These are phyloP conservation scores for Micromussa lordhowensis DNA, from an alignment of 92 coral and sea anemone species.

Conservation along the genomic window DNA sequence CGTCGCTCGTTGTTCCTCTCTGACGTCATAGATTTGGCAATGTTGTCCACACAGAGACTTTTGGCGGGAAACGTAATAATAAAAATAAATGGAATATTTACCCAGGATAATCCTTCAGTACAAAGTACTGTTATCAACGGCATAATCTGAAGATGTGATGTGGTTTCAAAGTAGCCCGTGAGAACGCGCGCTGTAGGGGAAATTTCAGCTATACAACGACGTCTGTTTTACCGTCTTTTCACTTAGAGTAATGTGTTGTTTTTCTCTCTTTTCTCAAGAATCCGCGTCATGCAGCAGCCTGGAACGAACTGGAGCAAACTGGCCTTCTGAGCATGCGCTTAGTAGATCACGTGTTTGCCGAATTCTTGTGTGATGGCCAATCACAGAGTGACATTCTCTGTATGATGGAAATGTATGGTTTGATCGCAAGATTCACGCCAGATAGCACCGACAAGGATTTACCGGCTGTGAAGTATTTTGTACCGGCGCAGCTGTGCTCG, in stretches of 20 bases:
- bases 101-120: too few relatives aligned
- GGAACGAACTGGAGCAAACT: slow-evolving; percentile 78
- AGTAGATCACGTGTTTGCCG: slow-evolving; percentile 71
- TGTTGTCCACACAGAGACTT: too few relatives aligned
- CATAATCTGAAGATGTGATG: too few relatives aligned
- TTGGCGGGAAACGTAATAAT: too few relatives aligned
- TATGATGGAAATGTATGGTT: slow-evolving; percentile 84
- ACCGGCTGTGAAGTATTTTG: slow-evolving; percentile 67
- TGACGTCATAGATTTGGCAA: too few relatives aligned
- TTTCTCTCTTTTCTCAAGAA: slow-evolving; percentile 40
- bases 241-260: background rate
- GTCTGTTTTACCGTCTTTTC: background rate
- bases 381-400: slow-evolving; percentile 69
- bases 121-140: too few relatives aligned
- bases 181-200: too few relatives aligned
- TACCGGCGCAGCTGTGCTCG: slow-evolving; percentile 86
- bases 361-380: slow-evolving; percentile 68
- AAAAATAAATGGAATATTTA: too few relatives aligned
- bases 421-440: slow-evolving; percentile 67
- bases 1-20: too few relatives aligned
- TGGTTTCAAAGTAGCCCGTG: too few relatives aligned
- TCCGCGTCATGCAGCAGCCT: slow-evolving; percentile 74
- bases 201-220: too few relatives aligned
- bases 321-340: slow-evolving; percentile 70
- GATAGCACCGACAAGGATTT: slow-evolving; percentile 21